A percentile compares a stretch with the other conserved stretches of the same genome.
These are phyloP conservation scores for Halichondria panicea DNA, from an alignment of 37 sponge, comb jelly and placozoan species.

Conservation along the genomic window DNA sequence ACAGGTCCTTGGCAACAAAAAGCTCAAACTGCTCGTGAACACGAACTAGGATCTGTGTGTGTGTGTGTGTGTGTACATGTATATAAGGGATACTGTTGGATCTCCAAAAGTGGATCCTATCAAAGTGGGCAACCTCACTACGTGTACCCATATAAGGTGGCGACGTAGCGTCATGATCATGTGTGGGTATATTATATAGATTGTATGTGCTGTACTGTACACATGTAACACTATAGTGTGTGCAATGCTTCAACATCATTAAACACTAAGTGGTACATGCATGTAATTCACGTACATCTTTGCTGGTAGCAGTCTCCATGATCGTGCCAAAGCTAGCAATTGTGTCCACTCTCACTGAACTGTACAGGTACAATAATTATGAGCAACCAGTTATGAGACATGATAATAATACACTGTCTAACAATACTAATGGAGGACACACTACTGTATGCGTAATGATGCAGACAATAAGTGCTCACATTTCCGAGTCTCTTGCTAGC, in stretches of 20 bases:
- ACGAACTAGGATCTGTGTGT: slow-evolving; percentile 44
- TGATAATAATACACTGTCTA: neutral
- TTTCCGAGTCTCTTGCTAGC: slow-evolving; percentile 69
- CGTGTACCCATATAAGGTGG: no score
- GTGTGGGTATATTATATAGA: no score
- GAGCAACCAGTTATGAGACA: neutral
- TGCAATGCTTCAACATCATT: no score
- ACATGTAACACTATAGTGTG: no score
- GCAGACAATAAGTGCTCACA: slow-evolving; percentile 31
- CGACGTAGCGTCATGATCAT: no score
- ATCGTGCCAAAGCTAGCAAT: slow-evolving; percentile 70
- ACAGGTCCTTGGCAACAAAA: slow-evolving; percentile 55
- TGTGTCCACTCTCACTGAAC: slow-evolving; percentile 64
- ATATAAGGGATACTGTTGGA: no score
- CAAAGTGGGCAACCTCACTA: no score
- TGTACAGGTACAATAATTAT: no score
- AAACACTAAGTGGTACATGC: no score
- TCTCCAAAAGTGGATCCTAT: no score
- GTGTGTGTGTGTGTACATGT: no score
- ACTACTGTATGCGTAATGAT: neutral
- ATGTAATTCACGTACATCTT: slow-evolving; percentile 67
- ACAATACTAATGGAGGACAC: neutral
- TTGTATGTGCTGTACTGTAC: no score
- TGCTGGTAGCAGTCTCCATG: slow-evolving; percentile 64
- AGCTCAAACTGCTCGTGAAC: slow-evolving; percentile 71